A percentile compares a stretch with the other conserved stretches of the same genome.
Conservation (phyloP, 1,140 invertebrate species). For the Thalassaphorura encarpata region DNA sequence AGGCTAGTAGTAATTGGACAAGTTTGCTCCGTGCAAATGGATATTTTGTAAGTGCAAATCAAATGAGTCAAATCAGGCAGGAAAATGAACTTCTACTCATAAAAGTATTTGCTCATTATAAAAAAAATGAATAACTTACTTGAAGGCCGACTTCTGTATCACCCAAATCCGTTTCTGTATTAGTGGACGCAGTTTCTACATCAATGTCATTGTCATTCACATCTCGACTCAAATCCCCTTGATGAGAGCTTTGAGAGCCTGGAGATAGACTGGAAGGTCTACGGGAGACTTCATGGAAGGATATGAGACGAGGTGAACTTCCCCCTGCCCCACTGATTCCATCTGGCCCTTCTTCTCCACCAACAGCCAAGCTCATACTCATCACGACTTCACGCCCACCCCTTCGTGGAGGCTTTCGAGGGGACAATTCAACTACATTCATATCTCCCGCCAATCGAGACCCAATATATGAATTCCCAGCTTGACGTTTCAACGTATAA, state of each 20-base stretch:
- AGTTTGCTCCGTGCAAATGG: too few species aligned
- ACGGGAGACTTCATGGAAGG: conserved; percentile 30
- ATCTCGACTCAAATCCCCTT: conserved; percentile 12
- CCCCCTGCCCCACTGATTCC: background rate
- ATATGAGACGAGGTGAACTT: conserved; percentile 31
- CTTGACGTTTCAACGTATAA: conserved; percentile 65
- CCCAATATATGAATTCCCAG: conserved; percentile 66
- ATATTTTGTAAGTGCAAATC: too few species aligned
- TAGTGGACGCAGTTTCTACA: conserved; percentile 35
- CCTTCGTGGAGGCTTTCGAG: conserved; percentile 34
- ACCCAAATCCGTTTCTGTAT: conserved; percentile 49
- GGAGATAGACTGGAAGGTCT: background rate
- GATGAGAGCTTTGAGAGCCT: background rate
- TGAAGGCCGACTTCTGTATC: conserved; percentile 55
- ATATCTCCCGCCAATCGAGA: conserved; percentile 58
- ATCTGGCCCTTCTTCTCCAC: conserved; percentile 1
- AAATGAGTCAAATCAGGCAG: too few species aligned
- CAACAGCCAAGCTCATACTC: conserved; percentile 12
- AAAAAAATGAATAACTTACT: conserved; percentile 37
- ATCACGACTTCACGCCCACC: conserved; percentile 12
- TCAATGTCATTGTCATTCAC: conserved; percentile 46
- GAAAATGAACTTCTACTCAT: too few species aligned
- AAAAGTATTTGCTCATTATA: too few species aligned
- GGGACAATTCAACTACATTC: conserved; percentile 39
- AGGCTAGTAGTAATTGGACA: too few species aligned